A percentile compares a stretch with the other conserved stretches of the same genome.
Evolutionary conservation across 2,797 vertebrate genomes (phyloP).

Genomic region (Dermochelys coriacea): DNA sequence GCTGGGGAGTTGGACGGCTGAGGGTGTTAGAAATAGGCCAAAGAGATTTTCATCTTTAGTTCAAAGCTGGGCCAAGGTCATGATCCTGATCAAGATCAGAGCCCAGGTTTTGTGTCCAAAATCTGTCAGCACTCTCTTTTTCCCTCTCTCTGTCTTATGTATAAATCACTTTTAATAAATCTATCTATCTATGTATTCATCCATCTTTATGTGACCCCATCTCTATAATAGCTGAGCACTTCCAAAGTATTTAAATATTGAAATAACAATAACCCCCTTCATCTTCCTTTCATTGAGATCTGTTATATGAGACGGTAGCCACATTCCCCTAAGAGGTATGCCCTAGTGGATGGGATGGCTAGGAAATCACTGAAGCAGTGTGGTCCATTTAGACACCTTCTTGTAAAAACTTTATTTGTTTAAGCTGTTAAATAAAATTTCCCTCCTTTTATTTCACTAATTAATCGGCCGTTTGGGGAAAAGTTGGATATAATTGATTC

Average conservation of each 20-base stretch:
- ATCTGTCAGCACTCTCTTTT: neutral
- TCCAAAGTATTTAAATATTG: slow-evolving; percentile 2
- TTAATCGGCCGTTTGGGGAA: slow-evolving; percentile 16
- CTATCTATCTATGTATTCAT: neutral
- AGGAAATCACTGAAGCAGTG: neutral
- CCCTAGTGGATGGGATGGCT: neutral
- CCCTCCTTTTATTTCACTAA: neutral
- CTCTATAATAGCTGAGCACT: neutral
- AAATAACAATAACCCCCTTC: neutral
- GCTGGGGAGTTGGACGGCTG: neutral
- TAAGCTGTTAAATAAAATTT: slow-evolving; percentile 27
- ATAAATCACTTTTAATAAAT: neutral
- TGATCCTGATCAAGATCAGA: neutral
- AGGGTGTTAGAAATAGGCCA: neutral
- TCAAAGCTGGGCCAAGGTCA: neutral
- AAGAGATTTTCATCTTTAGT: neutral
- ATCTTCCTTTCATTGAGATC: neutral
- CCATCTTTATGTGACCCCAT: neutral
- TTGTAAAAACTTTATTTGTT: slow-evolving; percentile 30
- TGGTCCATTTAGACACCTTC: neutral
- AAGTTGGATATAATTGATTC: slow-evolving; percentile 27
- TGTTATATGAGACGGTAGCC: neutral
- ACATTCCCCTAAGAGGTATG: neutral
- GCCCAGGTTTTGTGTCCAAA: neutral
- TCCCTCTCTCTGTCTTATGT: neutral